Conservation (phyloP, 2,113 vertebrate species). For the Melanerpes formicivorus region DNA sequence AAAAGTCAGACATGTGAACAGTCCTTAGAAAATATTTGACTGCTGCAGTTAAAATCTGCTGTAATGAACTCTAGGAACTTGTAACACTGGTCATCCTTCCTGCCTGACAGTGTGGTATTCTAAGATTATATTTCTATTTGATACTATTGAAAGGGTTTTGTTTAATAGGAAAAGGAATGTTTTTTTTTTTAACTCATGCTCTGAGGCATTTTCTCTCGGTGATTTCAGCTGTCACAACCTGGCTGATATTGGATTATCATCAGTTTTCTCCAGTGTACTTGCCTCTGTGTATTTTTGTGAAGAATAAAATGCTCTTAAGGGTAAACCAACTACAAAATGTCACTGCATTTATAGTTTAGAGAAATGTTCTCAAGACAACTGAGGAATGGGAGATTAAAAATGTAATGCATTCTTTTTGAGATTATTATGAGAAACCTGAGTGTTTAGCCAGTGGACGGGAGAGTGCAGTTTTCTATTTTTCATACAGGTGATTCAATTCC, state of each 20-base stretch:
- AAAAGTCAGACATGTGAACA: background rate
- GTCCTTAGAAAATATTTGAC: background rate
- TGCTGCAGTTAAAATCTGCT: background rate
- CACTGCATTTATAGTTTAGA: background rate
- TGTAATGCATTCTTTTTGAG: background rate
- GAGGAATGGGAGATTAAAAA: background rate
- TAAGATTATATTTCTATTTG: background rate
- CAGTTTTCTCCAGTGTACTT: background rate
- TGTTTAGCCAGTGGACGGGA: background rate
- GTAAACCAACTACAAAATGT: background rate
- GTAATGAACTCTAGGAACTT: background rate
- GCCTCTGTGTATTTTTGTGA: background rate
- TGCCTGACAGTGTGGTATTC: background rate
- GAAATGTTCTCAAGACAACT: background rate
- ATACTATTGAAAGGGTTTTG: background rate
- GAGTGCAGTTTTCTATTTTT: background rate
- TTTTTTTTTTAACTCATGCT: background rate
- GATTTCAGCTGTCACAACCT: background rate
- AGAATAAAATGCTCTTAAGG: background rate
- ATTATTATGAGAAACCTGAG: background rate
- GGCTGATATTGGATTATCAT: background rate
- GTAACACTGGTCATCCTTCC: background rate
- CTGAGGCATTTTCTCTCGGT: background rate
- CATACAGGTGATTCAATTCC: background rate
- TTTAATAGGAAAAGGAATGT: background rate